These are phyloP conservation scores for Aegithalos caudatus DNA, from an alignment of 2,113 vertebrate species.

Conservation along the genomic window DNA sequence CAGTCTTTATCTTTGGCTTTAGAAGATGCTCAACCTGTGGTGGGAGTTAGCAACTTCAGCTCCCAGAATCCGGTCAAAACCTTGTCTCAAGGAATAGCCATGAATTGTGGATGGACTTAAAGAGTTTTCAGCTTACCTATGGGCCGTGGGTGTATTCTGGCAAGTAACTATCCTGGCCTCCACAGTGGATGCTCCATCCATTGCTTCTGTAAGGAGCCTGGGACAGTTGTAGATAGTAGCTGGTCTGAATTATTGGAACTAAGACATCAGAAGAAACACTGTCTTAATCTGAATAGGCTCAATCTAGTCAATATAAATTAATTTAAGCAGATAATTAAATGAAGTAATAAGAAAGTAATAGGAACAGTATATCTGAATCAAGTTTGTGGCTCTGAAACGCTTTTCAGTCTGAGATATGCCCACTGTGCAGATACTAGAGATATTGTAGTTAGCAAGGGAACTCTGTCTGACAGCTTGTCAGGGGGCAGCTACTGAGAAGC, in stretches of 20 bases:
- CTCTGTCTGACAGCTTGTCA: not conserved
- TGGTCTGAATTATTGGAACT: not conserved
- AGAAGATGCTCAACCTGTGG: not conserved
- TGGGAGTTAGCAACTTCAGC: not conserved
- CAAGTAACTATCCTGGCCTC: not conserved
- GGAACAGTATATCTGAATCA: not conserved
- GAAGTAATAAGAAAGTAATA: not conserved
- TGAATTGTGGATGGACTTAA: not conserved
- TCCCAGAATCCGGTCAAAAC: not conserved
- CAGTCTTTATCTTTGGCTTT: not conserved
- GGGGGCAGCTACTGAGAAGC: not conserved
- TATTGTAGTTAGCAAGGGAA: not conserved
- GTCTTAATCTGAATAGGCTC: not conserved
- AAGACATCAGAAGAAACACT: not conserved
- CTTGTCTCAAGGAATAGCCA: not conserved
- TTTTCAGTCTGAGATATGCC: not conserved
- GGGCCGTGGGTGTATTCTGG: not conserved
- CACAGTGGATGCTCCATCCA: not conserved
- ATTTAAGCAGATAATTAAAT: not conserved
- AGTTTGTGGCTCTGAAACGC: not conserved
- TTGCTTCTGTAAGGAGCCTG: not conserved
- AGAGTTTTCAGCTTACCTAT: not conserved
- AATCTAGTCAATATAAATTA: not conserved
- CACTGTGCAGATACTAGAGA: not conserved
- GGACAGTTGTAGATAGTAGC: not conserved